Conservation (phyloP, 2,888 invertebrate species). For the Rhamphomyia laevipes region DNA sequence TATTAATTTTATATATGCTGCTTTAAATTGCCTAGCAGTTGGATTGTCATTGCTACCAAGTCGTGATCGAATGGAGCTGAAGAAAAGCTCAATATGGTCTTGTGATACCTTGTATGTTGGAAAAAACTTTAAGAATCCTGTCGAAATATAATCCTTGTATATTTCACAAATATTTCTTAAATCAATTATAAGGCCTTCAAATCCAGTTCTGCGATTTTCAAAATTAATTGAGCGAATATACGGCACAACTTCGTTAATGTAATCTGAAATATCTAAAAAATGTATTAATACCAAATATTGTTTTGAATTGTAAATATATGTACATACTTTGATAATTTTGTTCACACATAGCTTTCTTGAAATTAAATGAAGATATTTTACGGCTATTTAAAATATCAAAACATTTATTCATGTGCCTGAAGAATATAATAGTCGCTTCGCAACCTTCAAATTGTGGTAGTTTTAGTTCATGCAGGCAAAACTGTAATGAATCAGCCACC, state of each 20-base stretch:
- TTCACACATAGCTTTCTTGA: neutral
- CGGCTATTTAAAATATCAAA: conserved; percentile 20
- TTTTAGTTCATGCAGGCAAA: conserved; percentile 14
- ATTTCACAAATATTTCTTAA: conserved; percentile 7
- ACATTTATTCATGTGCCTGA: conserved; percentile 15
- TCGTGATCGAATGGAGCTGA: conserved; percentile 12
- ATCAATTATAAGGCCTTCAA: conserved; percentile 11
- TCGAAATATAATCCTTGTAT: neutral
- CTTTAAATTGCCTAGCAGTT: conserved; percentile 1
- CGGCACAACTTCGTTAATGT: neutral
- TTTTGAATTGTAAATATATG: too few relatives aligned
- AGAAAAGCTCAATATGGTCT: conserved; percentile 18
- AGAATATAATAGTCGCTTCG: conserved; percentile 15
- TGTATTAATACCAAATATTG: too few relatives aligned
- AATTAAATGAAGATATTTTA: conserved; percentile 6
- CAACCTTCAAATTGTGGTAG: conserved; percentile 15
- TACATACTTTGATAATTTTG: neutral
- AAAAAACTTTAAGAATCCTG: conserved; percentile 10
- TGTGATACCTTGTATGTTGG: conserved; percentile 17
- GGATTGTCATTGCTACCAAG: conserved; percentile 16
- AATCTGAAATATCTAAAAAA: neutral
- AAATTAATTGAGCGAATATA: neutral
- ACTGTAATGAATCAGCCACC: conserved; percentile 18
- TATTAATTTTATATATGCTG: conserved; percentile 11
- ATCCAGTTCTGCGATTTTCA: conserved; percentile 9